Conservation (phyloP, 2,888 invertebrate species). For the Aleiodes leptofemur region DNA sequence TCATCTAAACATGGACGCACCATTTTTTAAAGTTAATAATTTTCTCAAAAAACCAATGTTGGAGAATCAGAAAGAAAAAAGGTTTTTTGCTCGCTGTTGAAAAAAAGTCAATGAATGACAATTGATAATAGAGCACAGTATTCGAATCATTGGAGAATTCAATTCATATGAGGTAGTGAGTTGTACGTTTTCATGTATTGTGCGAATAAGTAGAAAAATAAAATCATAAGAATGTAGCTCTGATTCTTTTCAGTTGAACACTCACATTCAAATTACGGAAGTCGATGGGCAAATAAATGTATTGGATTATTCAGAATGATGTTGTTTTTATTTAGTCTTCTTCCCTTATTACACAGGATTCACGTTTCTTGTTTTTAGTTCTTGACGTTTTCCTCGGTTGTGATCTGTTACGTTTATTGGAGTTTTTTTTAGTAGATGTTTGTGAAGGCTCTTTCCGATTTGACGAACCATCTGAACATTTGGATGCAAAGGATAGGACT, state of each 20-base stretch:
- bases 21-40: constrained; percentile 27
- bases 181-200: constrained; percentile 63
- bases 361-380: not conserved
- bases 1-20: constrained; percentile 20
- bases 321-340: not conserved
- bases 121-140: constrained; percentile 28
- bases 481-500: not conserved
- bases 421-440: not conserved
- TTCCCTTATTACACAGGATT: constrained; percentile 3
- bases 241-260: constrained; percentile 45
- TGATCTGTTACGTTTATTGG: constrained; percentile 4
- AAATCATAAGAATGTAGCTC: constrained; percentile 49
- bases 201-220: constrained; percentile 51
- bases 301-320: not conserved
- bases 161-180: constrained; percentile 57
- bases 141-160: constrained; percentile 9
- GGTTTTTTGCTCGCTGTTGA: constrained; percentile 32
- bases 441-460: not conserved
- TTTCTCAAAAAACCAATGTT: constrained; percentile 29
- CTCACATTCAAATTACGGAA: not conserved
- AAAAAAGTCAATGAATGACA: not conserved
- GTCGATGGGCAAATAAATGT: constrained; percentile 2
- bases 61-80: not conserved
- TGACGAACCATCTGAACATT: constrained; percentile 10
- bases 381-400: constrained; percentile 1